A percentile compares a stretch with the other conserved stretches of the same genome.
Evolutionary conservation across 2,797 vertebrate genomes (phyloP).

Genomic region (Molothrus aeneus): DNA sequence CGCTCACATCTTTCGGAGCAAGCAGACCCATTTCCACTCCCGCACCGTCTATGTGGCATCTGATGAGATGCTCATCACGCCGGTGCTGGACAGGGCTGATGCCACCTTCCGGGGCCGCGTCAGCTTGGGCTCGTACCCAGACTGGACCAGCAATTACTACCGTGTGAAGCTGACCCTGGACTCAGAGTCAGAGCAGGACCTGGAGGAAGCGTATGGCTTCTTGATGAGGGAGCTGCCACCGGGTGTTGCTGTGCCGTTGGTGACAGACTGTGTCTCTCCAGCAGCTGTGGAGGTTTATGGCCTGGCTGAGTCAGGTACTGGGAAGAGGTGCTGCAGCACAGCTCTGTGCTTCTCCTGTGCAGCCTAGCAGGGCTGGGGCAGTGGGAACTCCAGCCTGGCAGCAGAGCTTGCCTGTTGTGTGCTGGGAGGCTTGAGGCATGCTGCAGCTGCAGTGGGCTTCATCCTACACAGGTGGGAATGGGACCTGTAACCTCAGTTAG

Average conservation of each 20-base stretch:
- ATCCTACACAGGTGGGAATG: background rate
- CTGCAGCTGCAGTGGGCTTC: background rate
- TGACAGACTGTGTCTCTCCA: constrained; percentile 79
- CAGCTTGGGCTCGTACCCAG: constrained; percentile 90
- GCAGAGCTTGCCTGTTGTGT: background rate
- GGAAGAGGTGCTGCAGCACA: background rate
- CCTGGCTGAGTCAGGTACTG: constrained; percentile 85
- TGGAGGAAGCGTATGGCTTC: constrained; percentile 81
- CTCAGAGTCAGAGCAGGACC: constrained; percentile 80
- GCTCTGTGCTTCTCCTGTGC: fast-evolving
- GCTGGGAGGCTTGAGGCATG: background rate
- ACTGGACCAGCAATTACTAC: constrained; percentile 94
- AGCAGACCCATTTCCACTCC: constrained; percentile 83
- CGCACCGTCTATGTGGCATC: constrained; percentile 84
- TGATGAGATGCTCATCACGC: constrained; percentile 82
- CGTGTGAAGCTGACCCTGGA: constrained; percentile 90
- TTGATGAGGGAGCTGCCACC: constrained; percentile 82
- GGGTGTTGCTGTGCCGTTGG: constrained; percentile 79
- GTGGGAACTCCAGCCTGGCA: background rate
- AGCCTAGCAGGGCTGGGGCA: background rate
- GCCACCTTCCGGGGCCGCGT: constrained; percentile 78
- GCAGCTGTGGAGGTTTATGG: constrained; percentile 85
- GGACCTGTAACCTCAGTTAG: background rate
- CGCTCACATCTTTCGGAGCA: constrained; percentile 83
- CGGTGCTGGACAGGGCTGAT: constrained; percentile 79